Evolutionary conservation across 2,797 vertebrate species (phyloP), one percentile per base, ranked within the genome.

Genomic region (Trichosurus vulpecula): DNA sequence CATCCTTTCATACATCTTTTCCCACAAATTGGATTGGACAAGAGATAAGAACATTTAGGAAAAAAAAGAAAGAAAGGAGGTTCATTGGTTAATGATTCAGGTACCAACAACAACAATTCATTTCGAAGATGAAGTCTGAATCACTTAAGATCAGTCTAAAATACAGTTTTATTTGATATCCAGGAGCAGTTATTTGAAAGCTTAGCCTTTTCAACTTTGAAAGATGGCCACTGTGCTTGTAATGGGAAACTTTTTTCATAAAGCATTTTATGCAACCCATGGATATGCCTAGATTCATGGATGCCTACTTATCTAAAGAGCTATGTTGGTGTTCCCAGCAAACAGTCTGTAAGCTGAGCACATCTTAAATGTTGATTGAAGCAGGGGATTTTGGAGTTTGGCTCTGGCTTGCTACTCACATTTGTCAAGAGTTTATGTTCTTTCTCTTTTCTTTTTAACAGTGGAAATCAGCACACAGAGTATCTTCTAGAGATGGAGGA

Each of bases 151-250:
- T 92, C 9, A 55, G 2, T 92, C 31, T 95, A 61, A 93, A 96
- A 81, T 95, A 5, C 3, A 93, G 51, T 95, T 96, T 96, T 41
- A 66, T 92, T 97, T 96, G 52, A 19, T 93, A 57, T 55, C 94
- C 16, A 96, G 19, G 1, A 95, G 58, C 8, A 93, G 2, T 92
- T 94, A 97, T 56, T 93, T 0, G 66, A 96, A 95, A 94, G 27
- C 47, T 74, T 96, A 41, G 4, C 52, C 6, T 47, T 87, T 87
- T 94, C 47, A 94, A n/a, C 29, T 96, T 90, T 93, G 52, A 91
- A 97, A 91, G 47, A 90, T 27, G 47, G 51, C 12, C 91, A 30
- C n/a, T 91, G 22, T 89, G 96, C 1, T 41, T 87, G 94, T 29
- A 52, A 19, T 90, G 89, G 47, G 10, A 96, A 96, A 91, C n/a